These are phyloP conservation scores for Lithophane leautieri DNA, from an alignment of 2,888 invertebrate species.

Conservation along the genomic window DNA sequence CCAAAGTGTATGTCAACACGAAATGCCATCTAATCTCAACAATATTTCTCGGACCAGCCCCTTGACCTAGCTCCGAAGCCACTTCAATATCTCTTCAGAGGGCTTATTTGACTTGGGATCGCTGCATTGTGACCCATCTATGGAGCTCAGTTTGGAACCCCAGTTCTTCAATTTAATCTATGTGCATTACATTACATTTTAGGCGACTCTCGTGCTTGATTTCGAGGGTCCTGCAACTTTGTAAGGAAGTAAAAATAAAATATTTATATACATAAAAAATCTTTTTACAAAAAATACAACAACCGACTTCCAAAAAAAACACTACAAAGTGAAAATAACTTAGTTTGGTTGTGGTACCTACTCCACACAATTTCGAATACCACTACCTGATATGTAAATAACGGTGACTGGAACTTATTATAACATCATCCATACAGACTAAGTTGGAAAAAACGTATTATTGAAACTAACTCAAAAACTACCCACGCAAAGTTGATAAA, in stretches of 20 bases:
- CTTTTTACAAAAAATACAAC: too few species aligned
- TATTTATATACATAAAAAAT: too few species aligned
- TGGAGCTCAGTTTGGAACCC: slow-evolving; percentile 24
- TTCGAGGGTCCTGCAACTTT: neutral
- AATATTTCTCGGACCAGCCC: slow-evolving; percentile 63
- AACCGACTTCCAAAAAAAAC: too few species aligned
- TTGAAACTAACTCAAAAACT: too few species aligned
- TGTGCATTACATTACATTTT: slow-evolving; percentile 50
- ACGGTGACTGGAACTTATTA: too few species aligned
- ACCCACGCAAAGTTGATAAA: too few species aligned
- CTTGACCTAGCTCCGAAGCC: slow-evolving; percentile 71
- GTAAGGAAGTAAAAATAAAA: neutral
- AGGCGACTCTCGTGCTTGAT: neutral
- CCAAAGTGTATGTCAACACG: slow-evolving; percentile 67
- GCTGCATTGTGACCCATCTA: slow-evolving; percentile 70
- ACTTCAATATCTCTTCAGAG: slow-evolving; percentile 66
- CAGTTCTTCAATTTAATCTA: slow-evolving; percentile 52
- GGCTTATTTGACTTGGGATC: slow-evolving; percentile 74
- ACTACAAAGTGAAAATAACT: too few species aligned
- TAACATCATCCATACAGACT: too few species aligned
- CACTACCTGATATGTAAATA: too few species aligned
- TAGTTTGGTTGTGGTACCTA: too few species aligned
- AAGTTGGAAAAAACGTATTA: too few species aligned
- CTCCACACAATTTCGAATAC: too few species aligned
- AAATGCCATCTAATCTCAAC: slow-evolving; percentile 64